A percentile compares a stretch with the other conserved stretches of the same genome.
Conservation (phyloP, 1,140 invertebrate genomes). For the Tenebrio molitor region DNA sequence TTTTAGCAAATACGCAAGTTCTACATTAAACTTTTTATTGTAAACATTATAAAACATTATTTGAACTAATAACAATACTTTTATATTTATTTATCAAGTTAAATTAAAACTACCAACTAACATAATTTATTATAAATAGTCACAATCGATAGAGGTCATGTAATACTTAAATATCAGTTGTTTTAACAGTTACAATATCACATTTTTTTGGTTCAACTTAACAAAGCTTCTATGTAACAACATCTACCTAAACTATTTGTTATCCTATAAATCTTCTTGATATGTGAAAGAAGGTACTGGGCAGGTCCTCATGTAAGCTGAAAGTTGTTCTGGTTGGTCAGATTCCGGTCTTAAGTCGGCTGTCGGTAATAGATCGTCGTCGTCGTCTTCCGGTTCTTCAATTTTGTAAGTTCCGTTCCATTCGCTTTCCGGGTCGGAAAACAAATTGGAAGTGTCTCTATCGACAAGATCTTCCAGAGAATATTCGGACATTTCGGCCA, state of each 20-base stretch:
- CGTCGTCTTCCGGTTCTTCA: constrained; percentile 57
- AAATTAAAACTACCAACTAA: constrained; percentile 17
- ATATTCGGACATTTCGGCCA: constrained; percentile 64
- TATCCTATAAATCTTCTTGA: constrained; percentile 16
- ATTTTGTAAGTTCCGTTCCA: constrained; percentile 68
- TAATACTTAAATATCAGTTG: constrained; percentile 35
- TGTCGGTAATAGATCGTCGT: constrained; percentile 3
- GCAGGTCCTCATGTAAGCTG: not conserved
- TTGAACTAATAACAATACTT: constrained; percentile 34
- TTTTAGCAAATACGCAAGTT: not conserved
- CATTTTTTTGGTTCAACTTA: constrained; percentile 9
- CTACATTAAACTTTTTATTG: not conserved
- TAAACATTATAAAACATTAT: constrained; percentile 14
- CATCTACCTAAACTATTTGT: not conserved
- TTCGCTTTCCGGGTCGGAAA: constrained; percentile 74
- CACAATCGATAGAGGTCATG: constrained; percentile 17
- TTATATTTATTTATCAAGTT: not conserved
- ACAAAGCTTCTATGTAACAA: not conserved
- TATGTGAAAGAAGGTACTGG: constrained; percentile 22
- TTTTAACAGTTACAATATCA: constrained; percentile 25
- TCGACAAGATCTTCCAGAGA: constrained; percentile 67
- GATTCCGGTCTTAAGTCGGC: constrained; percentile 55
- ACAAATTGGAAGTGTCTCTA: constrained; percentile 67
- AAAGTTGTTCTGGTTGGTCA: constrained; percentile 45
- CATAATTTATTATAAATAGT: constrained; percentile 35